Conservation (phyloP, 1,140 invertebrate genomes). For the Centruroides sculpturatus region DNA sequence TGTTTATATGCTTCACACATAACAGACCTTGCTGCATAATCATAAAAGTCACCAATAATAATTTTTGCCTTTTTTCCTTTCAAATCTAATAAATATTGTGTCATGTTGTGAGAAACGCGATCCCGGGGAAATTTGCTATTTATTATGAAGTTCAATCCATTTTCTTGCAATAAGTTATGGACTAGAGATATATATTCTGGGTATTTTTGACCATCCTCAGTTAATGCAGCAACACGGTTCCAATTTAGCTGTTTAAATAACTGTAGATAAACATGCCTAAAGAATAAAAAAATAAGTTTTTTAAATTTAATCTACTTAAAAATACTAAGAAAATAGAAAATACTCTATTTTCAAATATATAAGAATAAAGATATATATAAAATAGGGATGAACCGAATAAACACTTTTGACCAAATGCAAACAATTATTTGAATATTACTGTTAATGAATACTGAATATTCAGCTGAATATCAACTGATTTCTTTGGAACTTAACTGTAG, state of each 20-base stretch:
- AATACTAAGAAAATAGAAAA: too few species aligned
- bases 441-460: too few species aligned
- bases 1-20: constrained; percentile 61
- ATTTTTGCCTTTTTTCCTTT: constrained; percentile 47
- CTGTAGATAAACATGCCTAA: constrained; percentile 47
- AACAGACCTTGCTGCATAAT: constrained; percentile 44
- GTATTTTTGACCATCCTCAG: constrained; percentile 64
- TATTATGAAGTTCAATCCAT: constrained; percentile 47
- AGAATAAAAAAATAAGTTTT: background rate
- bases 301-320: too few species aligned
- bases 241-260: constrained; percentile 49
- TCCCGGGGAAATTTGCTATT: constrained; percentile 52
- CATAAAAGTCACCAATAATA: constrained; percentile 65
- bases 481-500: too few species aligned
- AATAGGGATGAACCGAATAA: too few species aligned
- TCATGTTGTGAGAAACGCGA: constrained; percentile 9
- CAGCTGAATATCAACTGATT: too few species aligned
- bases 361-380: too few species aligned
- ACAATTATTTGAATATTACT: too few species aligned
- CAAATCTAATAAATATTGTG: constrained; percentile 50
- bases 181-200: constrained; percentile 59
- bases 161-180: constrained; percentile 43
- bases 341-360: too few species aligned
- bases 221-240: constrained; percentile 53
- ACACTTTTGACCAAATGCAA: too few species aligned